phyloP scores from a whole-genome alignment of 2,113 vertebrate species.

The Merops nubicus region DNA sequence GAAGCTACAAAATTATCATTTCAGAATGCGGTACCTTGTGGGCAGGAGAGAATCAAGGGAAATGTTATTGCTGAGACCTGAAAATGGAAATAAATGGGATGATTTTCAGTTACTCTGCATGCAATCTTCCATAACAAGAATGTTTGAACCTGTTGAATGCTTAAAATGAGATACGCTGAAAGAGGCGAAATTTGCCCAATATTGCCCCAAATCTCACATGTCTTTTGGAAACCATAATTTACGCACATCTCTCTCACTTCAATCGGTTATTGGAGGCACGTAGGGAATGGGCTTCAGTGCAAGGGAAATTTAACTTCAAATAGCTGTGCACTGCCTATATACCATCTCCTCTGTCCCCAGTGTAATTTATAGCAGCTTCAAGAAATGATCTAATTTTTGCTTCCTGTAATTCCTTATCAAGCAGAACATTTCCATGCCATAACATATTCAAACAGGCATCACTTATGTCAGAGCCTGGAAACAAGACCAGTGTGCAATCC shows the following conservation, averaged over 20 bases:
- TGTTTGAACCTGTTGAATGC: background rate
- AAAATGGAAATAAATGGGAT: constrained; percentile 28
- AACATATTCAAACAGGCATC: background rate
- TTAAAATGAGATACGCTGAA: background rate
- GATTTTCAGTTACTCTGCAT: background rate
- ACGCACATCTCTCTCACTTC: background rate
- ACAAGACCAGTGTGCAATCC: background rate
- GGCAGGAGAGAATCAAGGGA: background rate
- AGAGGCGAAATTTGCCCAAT: background rate
- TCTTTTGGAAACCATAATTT: background rate
- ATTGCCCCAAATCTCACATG: background rate
- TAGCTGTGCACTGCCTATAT: background rate
- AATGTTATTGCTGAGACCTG: background rate
- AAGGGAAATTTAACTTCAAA: background rate
- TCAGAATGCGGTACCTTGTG: background rate
- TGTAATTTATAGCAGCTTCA: background rate
- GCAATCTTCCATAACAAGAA: background rate
- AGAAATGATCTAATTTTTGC: background rate
- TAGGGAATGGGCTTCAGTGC: background rate
- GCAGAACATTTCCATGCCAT: background rate
- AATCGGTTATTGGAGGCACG: background rate
- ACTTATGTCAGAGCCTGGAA: background rate
- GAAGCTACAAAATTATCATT: constrained; percentile 18
- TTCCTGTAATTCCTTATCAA: background rate
- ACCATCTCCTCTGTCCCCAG: background rate